Conservation (phyloP, 2,113 vertebrate genomes). For the Naja naja region DNA sequence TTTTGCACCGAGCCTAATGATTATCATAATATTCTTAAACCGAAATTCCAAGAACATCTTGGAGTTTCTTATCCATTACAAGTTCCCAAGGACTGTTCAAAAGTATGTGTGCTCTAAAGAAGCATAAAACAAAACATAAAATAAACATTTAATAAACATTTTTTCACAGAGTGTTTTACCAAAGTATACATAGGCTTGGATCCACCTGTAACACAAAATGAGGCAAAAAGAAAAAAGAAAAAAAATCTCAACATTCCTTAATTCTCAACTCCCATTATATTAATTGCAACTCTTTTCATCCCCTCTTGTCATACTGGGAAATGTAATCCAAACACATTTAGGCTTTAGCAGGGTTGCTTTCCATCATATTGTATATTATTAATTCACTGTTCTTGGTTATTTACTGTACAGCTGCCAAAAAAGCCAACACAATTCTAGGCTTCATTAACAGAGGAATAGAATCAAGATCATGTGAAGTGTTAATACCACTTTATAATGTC, state of each 20-base stretch:
- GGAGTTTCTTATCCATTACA: not conserved
- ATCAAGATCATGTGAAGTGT: too few species aligned
- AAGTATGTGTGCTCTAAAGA: not conserved
- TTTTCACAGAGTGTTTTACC: not conserved
- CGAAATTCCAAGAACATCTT: not conserved
- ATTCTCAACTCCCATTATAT: not conserved
- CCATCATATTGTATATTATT: not conserved
- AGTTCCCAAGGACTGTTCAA: not conserved
- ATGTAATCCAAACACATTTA: not conserved
- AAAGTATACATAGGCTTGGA: not conserved
- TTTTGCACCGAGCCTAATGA: not conserved
- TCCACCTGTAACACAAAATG: not conserved
- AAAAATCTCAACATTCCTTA: not conserved
- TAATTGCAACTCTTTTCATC: not conserved
- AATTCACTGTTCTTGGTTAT: not conserved
- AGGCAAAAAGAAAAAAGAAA: not conserved
- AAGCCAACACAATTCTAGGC: too few species aligned
- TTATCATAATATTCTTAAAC: not conserved
- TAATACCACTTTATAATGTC: too few species aligned
- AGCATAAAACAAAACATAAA: not conserved
- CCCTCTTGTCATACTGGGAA: not conserved
- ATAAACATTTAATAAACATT: not conserved
- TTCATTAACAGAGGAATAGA: too few species aligned
- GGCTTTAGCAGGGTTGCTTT: not conserved
- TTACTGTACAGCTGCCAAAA: not conserved